Evolutionary conservation across 1,140 invertebrate species (phyloP), one percentile per base, ranked within the genome.

Genomic region (Anastatus disparis): DNA sequence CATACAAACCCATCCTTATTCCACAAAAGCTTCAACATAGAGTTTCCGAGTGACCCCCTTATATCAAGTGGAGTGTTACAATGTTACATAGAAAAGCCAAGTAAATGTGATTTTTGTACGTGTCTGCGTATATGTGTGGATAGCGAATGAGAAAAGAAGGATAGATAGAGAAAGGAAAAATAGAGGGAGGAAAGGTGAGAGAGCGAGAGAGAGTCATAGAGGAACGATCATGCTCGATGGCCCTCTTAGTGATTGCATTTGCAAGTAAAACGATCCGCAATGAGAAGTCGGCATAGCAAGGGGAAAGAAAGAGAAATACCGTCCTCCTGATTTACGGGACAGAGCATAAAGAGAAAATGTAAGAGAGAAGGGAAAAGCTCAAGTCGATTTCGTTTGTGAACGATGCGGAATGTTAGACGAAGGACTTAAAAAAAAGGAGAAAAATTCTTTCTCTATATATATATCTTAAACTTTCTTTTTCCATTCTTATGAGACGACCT

Each of bases 211-310:
- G 53, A 76, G 72, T 77, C 78, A 80, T 79, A 78, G 78, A 73
- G 74, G 70, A 72, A 68, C 75, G 80, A 78, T 81, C 81, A 75
- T 69, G 74, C 73, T 73, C 78, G 78, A 81, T 80, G 76, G 78
- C 72, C 78, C 78, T 81, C 78, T 82, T 81, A 81, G 81, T 81
- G 81, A 82, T 82, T 82, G 79, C 81, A 83, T 83, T 83, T 81
- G 81, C 81, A 83, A 83, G 81, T 83, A 81, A 83, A 81, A 83
- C 76, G 79, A 83, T 75, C 74, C 40, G 67, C 27, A 15, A 1
- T 3, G 15, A 29, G 74, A 74, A 77, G 78, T 15, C 46, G 15
- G 74, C 72, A 70, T n/a, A 65, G 77, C 20, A 24, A 24, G 29
- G 40, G 50, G 73, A 58, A 27, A 10, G 9, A 56, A 48, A 74